Percentiles rank a stretch among this genome's conserved stretches.
These are phyloP conservation scores for Pangasius djambal DNA, from an alignment of 2,797 vertebrate genomes.

Conservation along the genomic window DNA sequence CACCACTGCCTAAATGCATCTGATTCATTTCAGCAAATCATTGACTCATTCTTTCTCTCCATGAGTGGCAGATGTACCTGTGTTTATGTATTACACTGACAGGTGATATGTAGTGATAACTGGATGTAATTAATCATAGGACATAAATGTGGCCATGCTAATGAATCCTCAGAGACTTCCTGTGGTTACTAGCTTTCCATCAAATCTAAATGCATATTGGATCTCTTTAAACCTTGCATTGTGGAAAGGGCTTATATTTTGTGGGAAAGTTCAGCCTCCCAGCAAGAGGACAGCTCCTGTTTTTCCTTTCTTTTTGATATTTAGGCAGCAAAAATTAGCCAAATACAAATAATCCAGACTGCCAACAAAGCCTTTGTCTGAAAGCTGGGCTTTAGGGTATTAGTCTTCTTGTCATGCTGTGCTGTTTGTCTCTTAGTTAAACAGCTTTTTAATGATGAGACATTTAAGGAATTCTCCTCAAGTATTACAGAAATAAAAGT, in stretches of 20 bases:
- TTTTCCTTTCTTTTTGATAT: conserved; percentile 36
- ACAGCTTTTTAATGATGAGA: conserved; percentile 31
- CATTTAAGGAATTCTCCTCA: conserved; percentile 22
- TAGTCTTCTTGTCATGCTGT: conserved; percentile 31
- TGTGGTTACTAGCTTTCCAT: conserved; percentile 72
- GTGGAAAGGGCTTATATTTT: conserved; percentile 59
- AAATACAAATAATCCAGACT: conserved; percentile 63
- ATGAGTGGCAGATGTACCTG: not conserved
- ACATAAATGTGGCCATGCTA: conserved; percentile 57
- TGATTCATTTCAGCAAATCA: not conserved
- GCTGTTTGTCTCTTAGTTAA: conserved; percentile 38
- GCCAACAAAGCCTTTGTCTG: conserved; percentile 46
- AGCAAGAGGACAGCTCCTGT: conserved; percentile 59
- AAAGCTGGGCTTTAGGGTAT: conserved; percentile 24
- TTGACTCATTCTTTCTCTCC: not conserved
- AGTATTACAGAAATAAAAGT: not conserved
- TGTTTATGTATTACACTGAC: not conserved
- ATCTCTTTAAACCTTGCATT: not conserved
- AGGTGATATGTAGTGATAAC: not conserved
- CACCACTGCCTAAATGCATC: not conserved
- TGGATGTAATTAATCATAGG: conserved; percentile 23
- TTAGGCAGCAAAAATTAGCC: conserved; percentile 61
- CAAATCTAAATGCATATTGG: conserved; percentile 58
- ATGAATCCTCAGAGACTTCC: conserved; percentile 73
- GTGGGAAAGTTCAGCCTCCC: conserved; percentile 75